Evolutionary conservation across 2,888 invertebrate species (phyloP), one percentile per base, ranked within the genome.

Genomic region (Rhingia campestris): DNA sequence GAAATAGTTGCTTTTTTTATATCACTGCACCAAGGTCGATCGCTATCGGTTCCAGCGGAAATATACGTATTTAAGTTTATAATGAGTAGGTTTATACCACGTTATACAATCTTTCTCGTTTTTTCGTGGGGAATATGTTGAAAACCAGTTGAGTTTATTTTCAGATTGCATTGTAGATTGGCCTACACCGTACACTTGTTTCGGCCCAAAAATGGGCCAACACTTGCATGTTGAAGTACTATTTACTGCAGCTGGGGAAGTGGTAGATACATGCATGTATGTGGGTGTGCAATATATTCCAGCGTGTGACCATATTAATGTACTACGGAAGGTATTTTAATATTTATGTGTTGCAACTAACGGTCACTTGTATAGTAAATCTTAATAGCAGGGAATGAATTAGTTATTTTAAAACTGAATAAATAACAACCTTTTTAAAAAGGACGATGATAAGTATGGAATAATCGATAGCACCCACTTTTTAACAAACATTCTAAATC

Each of bases 141-240:
- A 10, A 53, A 67, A 61, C 63, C 35, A 54, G 49, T 63, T 33
- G 9, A 6, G 43, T 58, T 59, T 66, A 12, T 45, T 47, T 73
- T 53, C 59, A 61, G 61, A 73, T 61, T 73, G 12, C 37, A 53
- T 32, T 45, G 45, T 30, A 49, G 58, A 72, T 66, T 39, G 54
- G 56, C 67, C 59, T 14, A 79, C 66, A 33, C 73, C 45, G 39
- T 67, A 59, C 53, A 73, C 73, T 49, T 35, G 79, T 61, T 61
- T 74, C 22, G 14, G 4, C n/a, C 47, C 47, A 32, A 66, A 64
- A 73, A 66, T 66, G 41, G 45, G 9, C 54, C 73, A 80, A 74
- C 61, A 49, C 49, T 56, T 67, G 70, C 73, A 67, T 80, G 80
- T 56, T 67, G 14, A 67, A 43, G 56, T 41, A 41, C 54, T 45